Evolutionary conservation across 2,113 vertebrate species (phyloP), one percentile per base, ranked within the genome.

Genomic region (Sapayoa aenigma): DNA sequence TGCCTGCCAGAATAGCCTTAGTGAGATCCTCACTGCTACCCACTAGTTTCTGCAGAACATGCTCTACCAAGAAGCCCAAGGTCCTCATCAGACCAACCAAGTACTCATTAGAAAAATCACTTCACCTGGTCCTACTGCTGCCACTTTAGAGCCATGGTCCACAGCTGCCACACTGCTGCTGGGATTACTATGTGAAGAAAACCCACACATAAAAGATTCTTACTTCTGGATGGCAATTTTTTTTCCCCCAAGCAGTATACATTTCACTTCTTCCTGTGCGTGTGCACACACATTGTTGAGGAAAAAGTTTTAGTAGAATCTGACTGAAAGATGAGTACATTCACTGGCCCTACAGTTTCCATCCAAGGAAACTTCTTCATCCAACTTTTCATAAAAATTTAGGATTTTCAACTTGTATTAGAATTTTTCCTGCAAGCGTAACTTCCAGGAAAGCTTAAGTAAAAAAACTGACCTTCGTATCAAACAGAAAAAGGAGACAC

Each of bases 21-120:
- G 17, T 4, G 18, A 71, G 28, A 9, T 14, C 30, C 22, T 4
- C 1, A 0, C 17, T 7, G 0, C 1, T 4, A 44, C 5, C 6
- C 47, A 42, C 9, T 47, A 31, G 31, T 13, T 27, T 6, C 14
- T 18, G 4, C 37, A 46, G 18, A 56, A 58, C 12, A 17, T 50
- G 6, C 33, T 37, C 73, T 71, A 63, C 15, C 9, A 85, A 9
- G 0, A 0, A 68, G 7, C 37, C 33, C 55, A 37, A 59, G 11
- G 30, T 15, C 62, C 37, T 81, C 46, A 22, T 46, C 19, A 46
- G 44, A 75, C n/a, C 23, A 82, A 25, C 6, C 30, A 63, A 27
- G 8, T 9, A 19, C 13, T n/a, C 35, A 55, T 50, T 35, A 78
- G 80, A 25, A 89, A 90, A 92, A 20, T 44, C 30, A 17, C 10